Conservation (phyloP, 2,888 invertebrate genomes). For the Chaitophorus viminalis region DNA sequence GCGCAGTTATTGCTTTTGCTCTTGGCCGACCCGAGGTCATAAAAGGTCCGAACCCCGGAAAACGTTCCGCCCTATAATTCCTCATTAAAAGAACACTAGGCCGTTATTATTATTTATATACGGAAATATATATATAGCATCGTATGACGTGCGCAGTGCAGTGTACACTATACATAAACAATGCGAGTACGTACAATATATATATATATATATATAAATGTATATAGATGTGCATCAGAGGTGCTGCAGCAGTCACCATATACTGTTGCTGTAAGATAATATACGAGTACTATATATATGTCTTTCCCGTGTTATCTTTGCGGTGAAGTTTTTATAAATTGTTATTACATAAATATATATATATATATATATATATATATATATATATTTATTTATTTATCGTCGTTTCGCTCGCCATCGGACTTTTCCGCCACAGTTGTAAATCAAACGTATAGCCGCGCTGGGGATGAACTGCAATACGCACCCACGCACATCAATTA, state of each 20-base stretch:
- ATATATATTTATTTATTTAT: no score
- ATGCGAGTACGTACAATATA: no score
- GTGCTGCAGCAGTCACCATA: background rate
- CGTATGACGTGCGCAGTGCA: background rate
- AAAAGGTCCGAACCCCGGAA: constrained; percentile 55
- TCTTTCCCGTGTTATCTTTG: background rate
- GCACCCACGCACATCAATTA: background rate
- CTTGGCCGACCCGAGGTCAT: constrained; percentile 27
- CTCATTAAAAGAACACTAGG: constrained; percentile 51
- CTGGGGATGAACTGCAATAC: background rate
- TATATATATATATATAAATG: no score
- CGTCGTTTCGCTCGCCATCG: background rate
- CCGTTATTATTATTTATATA: constrained; percentile 44
- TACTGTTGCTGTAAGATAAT: background rate
- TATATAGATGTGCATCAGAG: no score
- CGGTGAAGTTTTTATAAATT: no score
- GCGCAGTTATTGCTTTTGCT: constrained; percentile 59
- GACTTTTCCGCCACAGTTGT: background rate
- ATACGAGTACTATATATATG: background rate
- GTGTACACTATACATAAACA: no score
- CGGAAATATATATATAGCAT: background rate
- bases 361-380: no score
- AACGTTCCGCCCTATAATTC: constrained; percentile 61
- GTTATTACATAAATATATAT: no score
- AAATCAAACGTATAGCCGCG: constrained; percentile 4